phyloP scores from a whole-genome alignment of 2,113 vertebrate species.

The Centrocercus urophasianus region DNA sequence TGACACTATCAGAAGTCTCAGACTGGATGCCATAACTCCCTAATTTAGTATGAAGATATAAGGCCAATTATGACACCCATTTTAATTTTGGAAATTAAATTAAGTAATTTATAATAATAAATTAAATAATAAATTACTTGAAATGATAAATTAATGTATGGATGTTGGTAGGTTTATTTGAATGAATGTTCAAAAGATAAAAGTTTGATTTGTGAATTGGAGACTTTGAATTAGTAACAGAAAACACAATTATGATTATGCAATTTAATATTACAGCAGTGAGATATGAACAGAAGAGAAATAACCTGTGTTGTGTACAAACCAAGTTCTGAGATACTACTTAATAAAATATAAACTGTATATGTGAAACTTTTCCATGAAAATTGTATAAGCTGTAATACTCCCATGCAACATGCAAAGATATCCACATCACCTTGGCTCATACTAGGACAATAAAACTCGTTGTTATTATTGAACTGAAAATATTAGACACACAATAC shows the following conservation, averaged over 20 bases:
- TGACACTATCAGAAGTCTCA: background rate
- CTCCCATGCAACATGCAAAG: background rate
- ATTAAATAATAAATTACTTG: too few relatives aligned
- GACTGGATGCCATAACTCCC: background rate
- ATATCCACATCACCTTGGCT: background rate
- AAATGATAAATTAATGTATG: background rate
- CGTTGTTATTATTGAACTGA: conserved; percentile 10
- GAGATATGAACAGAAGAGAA: background rate
- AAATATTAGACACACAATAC: conserved; percentile 45
- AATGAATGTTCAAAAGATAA: background rate
- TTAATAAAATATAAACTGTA: background rate
- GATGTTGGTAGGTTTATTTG: background rate
- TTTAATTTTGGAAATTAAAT: background rate
- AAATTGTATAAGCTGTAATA: background rate
- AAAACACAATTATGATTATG: background rate
- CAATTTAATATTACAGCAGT: background rate
- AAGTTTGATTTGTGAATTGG: background rate
- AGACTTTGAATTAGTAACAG: background rate
- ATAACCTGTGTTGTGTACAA: background rate
- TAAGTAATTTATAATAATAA: too few relatives aligned
- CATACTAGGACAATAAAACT: conserved; percentile 36
- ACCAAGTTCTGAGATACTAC: background rate
- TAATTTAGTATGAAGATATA: conserved; percentile 6
- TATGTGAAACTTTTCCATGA: conserved; percentile 23
- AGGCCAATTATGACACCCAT: background rate